Evolutionary conservation across 2,113 vertebrate genomes (phyloP).

Genomic region (Prunella fulvescens): DNA sequence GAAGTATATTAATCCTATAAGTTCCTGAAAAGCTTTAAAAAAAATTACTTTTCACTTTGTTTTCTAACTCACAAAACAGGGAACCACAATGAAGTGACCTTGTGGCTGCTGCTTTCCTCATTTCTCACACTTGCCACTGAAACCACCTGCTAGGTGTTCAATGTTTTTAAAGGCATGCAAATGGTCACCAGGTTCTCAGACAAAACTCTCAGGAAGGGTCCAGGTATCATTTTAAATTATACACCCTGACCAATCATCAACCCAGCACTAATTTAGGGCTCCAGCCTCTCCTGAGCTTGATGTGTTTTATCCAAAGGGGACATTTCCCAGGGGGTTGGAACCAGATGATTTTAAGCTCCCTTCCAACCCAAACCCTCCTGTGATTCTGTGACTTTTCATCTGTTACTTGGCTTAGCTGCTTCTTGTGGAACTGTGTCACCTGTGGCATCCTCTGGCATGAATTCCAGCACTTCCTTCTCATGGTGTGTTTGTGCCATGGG

Average conservation of each 20-base stretch:
- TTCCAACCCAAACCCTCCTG: not conserved
- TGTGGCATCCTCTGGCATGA: not conserved
- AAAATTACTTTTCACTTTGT: not conserved
- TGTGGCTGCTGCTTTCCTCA: not conserved
- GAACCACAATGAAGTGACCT: not conserved
- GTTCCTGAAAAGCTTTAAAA: not conserved
- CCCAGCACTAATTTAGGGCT: not conserved
- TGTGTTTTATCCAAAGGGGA: not conserved
- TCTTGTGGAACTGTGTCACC: not conserved
- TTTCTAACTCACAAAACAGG: not conserved
- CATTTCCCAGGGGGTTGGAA: not conserved
- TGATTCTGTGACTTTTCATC: not conserved
- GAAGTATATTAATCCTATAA: not conserved
- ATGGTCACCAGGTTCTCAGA: not conserved
- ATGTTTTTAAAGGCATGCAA: not conserved
- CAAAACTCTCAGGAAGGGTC: not conserved
- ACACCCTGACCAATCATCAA: accelerated
- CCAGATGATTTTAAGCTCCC: not conserved
- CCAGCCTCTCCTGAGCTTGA: not conserved
- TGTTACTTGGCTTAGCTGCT: not conserved
- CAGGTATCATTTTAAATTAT: not conserved
- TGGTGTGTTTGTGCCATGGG: not conserved
- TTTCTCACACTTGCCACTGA: not conserved
- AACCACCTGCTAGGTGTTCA: not conserved
- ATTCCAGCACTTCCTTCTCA: not conserved